Base-by-base conservation (phyloP, 1,140 invertebrate species). In the Drosophila rhopaloa region DNA sequence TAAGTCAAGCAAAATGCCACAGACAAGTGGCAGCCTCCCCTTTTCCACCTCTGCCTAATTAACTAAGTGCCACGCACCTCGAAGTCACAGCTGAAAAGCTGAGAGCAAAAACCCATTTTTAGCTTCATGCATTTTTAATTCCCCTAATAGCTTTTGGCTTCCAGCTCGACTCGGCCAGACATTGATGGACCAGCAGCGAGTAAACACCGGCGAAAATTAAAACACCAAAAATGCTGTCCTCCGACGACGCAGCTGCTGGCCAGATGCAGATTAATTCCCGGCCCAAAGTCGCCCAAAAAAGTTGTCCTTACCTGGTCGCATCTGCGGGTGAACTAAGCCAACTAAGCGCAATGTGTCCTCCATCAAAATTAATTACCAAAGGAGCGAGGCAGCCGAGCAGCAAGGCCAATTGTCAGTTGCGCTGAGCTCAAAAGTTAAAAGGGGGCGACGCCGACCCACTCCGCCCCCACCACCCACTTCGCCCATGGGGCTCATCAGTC, bases 291-390 rank as follows among this genome's bases (percentile, higher is more conserved):
- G 38, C 38, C 48, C 65, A 35, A 73, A 75, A 85, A 88, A 89
- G 80, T 89, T 88, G 51, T 74, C 53, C 67, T 58, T 66, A 72
- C 83, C 79, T 82, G 83, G 61, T 48, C 73, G 70, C 78, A 51
- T 77, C 73, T 81, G 71, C 73, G 61, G 76, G 41, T 50, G 29
- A 75, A 76, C 65, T 66, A 62, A 53, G 57, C 68, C 79, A 86
- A 81, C 86, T 90, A 79, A 90, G 77, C 84, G 74, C 74, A 84
- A 85, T 79, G 77, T 81, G 88, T 90, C 83, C 77, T 91, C 89
- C 89, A 91, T 91, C 89, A 91, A 91, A 91, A 91, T 91, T 91
- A 91, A 91, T 91, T 91, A 91, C 80, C 83, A 91, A 90, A 44
- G 72, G 60, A 63, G 41, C 61, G 40, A 56, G 54, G 57, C 68